These are phyloP conservation scores for Lepus timidus DNA, from an alignment of 2,113 vertebrate genomes.

Conservation along the genomic window DNA sequence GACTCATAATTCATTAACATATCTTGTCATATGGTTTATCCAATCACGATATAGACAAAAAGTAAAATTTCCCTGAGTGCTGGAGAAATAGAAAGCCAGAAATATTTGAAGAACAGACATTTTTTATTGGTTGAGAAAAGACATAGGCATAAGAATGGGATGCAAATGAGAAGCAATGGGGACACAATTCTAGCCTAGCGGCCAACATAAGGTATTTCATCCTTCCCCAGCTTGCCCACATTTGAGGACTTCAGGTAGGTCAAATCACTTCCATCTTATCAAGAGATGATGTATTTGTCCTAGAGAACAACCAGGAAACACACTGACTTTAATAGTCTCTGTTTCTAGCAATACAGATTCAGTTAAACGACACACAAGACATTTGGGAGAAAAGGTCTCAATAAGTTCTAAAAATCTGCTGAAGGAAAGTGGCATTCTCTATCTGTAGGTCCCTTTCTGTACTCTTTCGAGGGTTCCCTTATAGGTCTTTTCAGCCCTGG, in stretches of 20 bases:
- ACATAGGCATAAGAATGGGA: background rate
- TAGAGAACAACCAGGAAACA: background rate
- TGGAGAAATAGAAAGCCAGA: background rate
- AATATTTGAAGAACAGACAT: background rate
- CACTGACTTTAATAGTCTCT: background rate
- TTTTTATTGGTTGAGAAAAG: background rate
- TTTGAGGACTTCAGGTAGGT: background rate
- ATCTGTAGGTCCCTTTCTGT: background rate
- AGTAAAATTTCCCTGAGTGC: background rate
- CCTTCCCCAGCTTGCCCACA: background rate
- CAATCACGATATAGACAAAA: background rate
- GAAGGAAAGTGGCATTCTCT: background rate
- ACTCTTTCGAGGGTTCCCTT: background rate
- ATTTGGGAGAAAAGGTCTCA: background rate
- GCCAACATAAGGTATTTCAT: background rate
- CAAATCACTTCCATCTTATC: background rate
- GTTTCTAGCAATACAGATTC: background rate
- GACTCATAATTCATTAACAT: background rate
- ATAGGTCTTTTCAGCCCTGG: no score
- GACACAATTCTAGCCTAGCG: background rate
- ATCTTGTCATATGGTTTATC: background rate
- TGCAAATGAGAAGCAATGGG: background rate
- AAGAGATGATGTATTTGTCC: conserved; percentile 13
- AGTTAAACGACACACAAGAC: background rate
- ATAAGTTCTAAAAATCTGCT: background rate